Evolutionary conservation across 64 coral and sea anemone species (phyloP), one percentile per base, ranked within the genome.

Genomic region (Acropora tenuis): DNA sequence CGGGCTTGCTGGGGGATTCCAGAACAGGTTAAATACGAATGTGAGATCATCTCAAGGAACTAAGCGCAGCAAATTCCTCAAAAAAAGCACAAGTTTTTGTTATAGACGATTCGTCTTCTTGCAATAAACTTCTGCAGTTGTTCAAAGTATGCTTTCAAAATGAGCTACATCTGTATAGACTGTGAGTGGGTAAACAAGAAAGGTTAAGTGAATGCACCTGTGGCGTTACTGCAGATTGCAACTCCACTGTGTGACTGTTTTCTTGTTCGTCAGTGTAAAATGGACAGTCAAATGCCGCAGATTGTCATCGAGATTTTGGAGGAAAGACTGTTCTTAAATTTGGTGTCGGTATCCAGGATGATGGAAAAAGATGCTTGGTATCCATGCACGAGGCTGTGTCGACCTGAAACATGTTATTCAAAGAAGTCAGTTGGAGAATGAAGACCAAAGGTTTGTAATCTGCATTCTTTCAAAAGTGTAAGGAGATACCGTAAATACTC

Each of bases 331-430:
- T 95, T 8, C 87, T 98, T 11, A 98, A 98, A 88, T 93, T 95
- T 84, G 97, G 97, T 4, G 97, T 98, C 17, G 97, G 97, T 48
- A 94, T 98, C 47, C 71, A 82, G 42, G 97, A 98, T 58, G 97
- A 98, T 86, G 91, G 59, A 7, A 98, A 96, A 73, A 95, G 93
- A 86, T 78, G 18, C 94, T 91, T 93, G 97, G 91, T 55, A 47
- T 98, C 6, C 16, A 45, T n/a, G 83, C 96, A 8, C 60, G 61
- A 55, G 94, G 97, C 18, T 98, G 90, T 94, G 94, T 98, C 44
- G 97, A 98, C 50, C 72, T 98, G 17, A 71, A 94, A 74, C 94
- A 95, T 90, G 91, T 96, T 10, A 78, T 92, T 18, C 48, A 93
- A 50, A 72, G 97, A 48, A 95, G 97, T 79, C 73, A 59, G 50